Conservation (phyloP, 2,113 vertebrate genomes). For the Puntigrus tetrazona region DNA sequence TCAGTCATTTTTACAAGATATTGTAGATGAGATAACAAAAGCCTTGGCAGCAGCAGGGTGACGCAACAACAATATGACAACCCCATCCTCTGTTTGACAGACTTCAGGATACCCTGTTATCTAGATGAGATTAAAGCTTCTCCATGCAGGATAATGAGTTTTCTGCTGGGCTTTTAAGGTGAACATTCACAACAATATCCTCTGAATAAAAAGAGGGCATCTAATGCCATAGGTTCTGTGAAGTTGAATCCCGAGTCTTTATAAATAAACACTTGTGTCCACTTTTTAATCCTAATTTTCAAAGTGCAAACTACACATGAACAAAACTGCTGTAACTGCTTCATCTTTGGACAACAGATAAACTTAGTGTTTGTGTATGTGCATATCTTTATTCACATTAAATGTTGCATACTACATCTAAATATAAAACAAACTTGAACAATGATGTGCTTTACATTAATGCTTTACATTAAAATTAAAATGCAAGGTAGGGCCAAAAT, state of each 20-base stretch:
- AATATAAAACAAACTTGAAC: background rate
- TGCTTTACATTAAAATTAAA: background rate
- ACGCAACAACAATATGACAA: background rate
- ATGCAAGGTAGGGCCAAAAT: background rate
- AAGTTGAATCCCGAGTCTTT: background rate
- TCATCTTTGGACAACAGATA: background rate
- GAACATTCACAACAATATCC: background rate
- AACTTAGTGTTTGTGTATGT: background rate
- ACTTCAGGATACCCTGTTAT: background rate
- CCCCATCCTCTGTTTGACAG: background rate
- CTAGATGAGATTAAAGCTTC: background rate
- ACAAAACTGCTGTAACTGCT: background rate
- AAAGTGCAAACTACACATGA: background rate
- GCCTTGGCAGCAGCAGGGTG: background rate
- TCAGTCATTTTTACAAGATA: background rate
- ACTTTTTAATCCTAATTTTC: background rate
- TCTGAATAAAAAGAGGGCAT: background rate
- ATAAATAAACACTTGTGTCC: background rate
- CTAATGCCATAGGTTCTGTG: background rate
- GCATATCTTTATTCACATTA: background rate
- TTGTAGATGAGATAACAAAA: background rate
- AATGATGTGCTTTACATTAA: background rate
- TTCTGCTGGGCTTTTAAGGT: background rate
- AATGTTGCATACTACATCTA: background rate
- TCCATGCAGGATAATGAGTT: background rate